These are phyloP conservation scores for Nansenia antarctica DNA, from an alignment of 2,113 vertebrate species.

Conservation along the genomic window DNA sequence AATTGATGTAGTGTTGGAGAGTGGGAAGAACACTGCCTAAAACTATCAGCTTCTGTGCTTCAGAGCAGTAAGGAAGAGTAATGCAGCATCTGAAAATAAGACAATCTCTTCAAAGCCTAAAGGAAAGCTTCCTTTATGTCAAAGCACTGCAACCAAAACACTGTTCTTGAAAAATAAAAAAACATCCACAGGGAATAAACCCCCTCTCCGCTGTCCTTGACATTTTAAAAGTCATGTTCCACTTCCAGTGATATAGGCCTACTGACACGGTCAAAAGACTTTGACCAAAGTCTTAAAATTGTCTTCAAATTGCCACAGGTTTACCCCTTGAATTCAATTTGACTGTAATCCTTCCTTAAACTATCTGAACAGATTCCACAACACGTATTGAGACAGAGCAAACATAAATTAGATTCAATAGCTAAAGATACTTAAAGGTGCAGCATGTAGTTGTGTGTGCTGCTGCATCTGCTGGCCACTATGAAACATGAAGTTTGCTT, in stretches of 20 bases:
- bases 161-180: conserved; percentile 20
- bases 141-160: conserved; percentile 27
- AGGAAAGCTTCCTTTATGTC: conserved; percentile 32
- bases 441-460: too few relatives aligned
- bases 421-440: too few relatives aligned
- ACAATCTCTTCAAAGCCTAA: conserved; percentile 36
- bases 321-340: not conserved
- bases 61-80: conserved; percentile 23
- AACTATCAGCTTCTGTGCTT: conserved; percentile 37
- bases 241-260: not conserved
- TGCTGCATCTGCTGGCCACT: too few relatives aligned
- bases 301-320: not conserved
- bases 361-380: not conserved
- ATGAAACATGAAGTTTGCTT: too few relatives aligned
- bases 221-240: conserved; percentile 38
- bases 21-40: conserved; percentile 22
- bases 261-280: too few relatives aligned
- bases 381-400: not conserved
- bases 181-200: conserved; percentile 24
- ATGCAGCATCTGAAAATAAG: conserved; percentile 27
- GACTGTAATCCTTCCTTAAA: not conserved
- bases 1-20: conserved; percentile 29
- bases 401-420: not conserved
- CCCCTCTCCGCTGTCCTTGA: conserved; percentile 27
- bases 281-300: too few relatives aligned